Evolutionary conservation across 2,113 vertebrate species (phyloP), one percentile per base, ranked within the genome.

Genomic region (Corythoichthys intestinalis): DNA sequence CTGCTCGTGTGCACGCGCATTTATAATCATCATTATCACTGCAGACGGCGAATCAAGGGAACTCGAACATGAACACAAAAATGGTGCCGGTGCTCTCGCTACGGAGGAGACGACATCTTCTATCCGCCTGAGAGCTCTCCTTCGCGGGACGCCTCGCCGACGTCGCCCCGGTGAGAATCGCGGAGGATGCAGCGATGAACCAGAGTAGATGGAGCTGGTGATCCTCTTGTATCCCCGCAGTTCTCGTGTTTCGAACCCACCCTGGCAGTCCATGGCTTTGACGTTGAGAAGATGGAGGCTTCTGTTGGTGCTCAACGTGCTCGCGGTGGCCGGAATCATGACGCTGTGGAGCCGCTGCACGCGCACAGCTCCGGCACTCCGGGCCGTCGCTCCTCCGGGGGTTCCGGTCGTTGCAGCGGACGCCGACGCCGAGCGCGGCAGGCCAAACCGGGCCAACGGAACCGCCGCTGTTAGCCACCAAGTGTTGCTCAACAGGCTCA

Each of bases 281-380:
- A 87, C 96, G 89, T 89, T 95, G 89, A 91, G 96, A 91, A 93
- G 96, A 92, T 97, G 97, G 93, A 98, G 95, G 93, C 92, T 96
- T 65, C 80, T 98, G 86, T 86, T 98, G 92, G 92, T 95, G 85
- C 90, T 99, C 70, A 99, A 97, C 85, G 87, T 95, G 86, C 91
- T 98, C 15, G 95, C 92, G 0, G 93, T 96, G 61, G 94, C 93
- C 0, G 96, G 94, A 67, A 97, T 98, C 85, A 90, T 97, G 80
- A 94, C 95, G 77, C 98, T 98, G 83, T 88, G 96, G 91, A 91
- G 94, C 87, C 95, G 92, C 90, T 98, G 96, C 91, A 94, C 93
- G 93, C 82, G 86, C 95, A 92, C 79, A 83, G 79, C 70, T 83
- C 82, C 48, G 64, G 13, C 20, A 28, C 20, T 50, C 46, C 46